A percentile compares a stretch with the other conserved stretches of the same genome.
These are phyloP conservation scores for Eupithecia abbreviata DNA, from an alignment of 2,888 invertebrate species.

Conservation along the genomic window DNA sequence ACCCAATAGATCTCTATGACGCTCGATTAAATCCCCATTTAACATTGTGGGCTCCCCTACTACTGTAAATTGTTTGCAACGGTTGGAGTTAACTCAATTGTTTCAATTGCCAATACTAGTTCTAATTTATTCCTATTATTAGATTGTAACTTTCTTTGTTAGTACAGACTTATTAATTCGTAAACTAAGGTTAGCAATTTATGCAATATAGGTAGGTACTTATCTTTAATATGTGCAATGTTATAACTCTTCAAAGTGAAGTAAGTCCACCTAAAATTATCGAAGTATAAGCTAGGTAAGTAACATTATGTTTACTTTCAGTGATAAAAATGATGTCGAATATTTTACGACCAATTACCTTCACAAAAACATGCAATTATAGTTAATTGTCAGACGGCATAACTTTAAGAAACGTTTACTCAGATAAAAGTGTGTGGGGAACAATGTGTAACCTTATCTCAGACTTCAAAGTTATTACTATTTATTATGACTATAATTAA, in stretches of 20 bases:
- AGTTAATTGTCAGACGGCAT: slow-evolving; percentile 1
- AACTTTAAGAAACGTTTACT: background rate
- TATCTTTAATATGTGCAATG: background rate
- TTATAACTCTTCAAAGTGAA: background rate
- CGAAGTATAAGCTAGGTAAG: background rate
- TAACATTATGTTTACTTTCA: slow-evolving; percentile 7
- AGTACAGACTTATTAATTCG: background rate
- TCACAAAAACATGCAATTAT: slow-evolving; percentile 12
- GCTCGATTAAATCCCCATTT: no score
- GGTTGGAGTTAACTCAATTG: no score
- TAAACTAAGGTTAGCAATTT: background rate
- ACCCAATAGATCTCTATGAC: no score
- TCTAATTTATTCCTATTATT: no score
- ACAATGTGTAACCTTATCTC: background rate
- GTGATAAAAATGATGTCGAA: slow-evolving; percentile 22
- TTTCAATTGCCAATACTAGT: no score
- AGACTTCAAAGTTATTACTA: background rate
- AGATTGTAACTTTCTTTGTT: no score
- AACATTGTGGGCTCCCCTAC: no score
- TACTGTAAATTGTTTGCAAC: no score
- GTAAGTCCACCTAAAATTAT: background rate
- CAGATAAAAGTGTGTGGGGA: background rate
- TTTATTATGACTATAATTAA: no score
- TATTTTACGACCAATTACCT: slow-evolving; percentile 16
- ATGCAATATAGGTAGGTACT: background rate